Conservation (phyloP, 2,797 vertebrate species). For the Gymnodraco acuticeps region DNA sequence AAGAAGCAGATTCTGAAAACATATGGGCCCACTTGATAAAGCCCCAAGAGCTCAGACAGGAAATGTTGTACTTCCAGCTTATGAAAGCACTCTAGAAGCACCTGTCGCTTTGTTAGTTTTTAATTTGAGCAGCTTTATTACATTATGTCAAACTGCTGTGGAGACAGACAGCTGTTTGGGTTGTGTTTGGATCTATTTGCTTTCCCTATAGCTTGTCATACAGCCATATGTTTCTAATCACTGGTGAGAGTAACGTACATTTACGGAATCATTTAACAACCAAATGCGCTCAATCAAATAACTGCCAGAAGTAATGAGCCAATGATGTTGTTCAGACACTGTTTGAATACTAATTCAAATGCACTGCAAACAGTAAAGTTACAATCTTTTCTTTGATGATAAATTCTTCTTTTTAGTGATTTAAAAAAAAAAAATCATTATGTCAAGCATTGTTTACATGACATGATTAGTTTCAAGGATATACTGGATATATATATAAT, state of each 20-base stretch:
- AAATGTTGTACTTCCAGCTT: conserved; percentile 77
- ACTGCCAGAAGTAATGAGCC: conserved; percentile 3
- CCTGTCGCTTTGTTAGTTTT: conserved; percentile 81
- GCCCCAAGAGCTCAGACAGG: conserved; percentile 66
- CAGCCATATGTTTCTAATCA: conserved; percentile 63
- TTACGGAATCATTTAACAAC: conserved; percentile 44
- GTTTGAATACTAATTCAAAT: conserved; percentile 9
- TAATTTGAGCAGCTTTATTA: conserved; percentile 70
- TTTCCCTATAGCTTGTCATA: conserved; percentile 37
- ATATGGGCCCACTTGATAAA: conserved; percentile 79
- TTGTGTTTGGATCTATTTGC: conserved; percentile 50
- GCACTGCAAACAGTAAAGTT: neutral
- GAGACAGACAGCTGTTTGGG: conserved; percentile 61
- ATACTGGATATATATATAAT: neutral
- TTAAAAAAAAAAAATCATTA: neutral
- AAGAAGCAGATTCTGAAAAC: conserved; percentile 77
- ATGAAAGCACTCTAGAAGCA: conserved; percentile 68
- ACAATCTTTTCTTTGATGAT: neutral
- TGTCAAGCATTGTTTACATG: neutral
- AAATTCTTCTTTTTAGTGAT: neutral
- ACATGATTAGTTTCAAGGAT: conserved; percentile 6
- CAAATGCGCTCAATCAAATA: conserved; percentile 18
- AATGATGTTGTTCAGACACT: neutral
- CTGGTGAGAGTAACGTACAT: conserved; percentile 7
- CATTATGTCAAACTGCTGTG: conserved; percentile 47